Percentiles rank a stretch among this genome's conserved stretches.
These are phyloP conservation scores for Ellobius talpinus DNA, from an alignment of 2,113 vertebrate genomes.

Conservation along the genomic window DNA sequence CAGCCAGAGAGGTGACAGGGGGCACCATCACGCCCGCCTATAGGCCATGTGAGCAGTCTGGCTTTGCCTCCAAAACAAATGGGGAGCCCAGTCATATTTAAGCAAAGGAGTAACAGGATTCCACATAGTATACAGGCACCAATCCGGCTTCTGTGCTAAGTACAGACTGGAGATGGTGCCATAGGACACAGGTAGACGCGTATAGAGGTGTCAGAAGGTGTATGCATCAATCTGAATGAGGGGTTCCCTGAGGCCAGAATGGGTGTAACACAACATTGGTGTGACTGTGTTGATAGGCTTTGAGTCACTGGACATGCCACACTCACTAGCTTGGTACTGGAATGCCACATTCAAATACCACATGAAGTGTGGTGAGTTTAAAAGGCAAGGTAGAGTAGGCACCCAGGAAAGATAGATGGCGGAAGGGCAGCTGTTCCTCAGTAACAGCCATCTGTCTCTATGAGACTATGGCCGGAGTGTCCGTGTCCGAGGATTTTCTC, in stretches of 20 bases:
- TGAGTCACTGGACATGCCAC: not conserved
- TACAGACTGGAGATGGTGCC: fast-evolving
- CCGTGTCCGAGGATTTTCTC: not conserved
- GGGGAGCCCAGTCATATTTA: not conserved
- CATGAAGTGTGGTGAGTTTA: not conserved
- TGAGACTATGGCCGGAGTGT: not conserved
- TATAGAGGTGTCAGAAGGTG: not conserved
- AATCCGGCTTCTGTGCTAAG: not conserved
- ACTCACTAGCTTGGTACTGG: not conserved
- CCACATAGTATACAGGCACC: not conserved
- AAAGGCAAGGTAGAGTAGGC: not conserved
- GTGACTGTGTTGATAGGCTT: fast-evolving
- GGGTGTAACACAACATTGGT: fast-evolving
- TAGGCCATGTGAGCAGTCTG: fast-evolving
- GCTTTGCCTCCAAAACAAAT: not conserved
- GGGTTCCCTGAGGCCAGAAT: not conserved
- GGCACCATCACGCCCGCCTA: too few species aligned
- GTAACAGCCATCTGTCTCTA: too few species aligned
- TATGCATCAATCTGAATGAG: not conserved
- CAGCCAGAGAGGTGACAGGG: not conserved
- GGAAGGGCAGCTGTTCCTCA: too few species aligned
- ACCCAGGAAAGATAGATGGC: not conserved
- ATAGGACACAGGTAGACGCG: not conserved
- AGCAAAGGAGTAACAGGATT: not conserved
- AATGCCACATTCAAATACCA: not conserved